Percentiles rank a stretch among this genome's conserved stretches.
phyloP scores from a whole-genome alignment of 1,140 invertebrate species.

The Macrobrachium nipponense region DNA sequence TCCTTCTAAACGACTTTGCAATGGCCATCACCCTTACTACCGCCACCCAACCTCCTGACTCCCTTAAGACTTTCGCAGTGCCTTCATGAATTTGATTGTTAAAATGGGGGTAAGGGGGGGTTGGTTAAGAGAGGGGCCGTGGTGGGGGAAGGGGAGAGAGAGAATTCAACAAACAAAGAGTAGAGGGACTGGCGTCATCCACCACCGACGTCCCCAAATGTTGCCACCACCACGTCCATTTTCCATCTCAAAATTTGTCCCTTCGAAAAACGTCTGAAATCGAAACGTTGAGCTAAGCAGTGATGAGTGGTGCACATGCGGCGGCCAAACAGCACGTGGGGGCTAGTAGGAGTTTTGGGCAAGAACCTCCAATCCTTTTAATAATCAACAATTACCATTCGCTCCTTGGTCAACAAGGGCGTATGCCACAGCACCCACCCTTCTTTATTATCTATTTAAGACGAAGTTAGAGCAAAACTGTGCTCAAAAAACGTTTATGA shows the following conservation, averaged over 20 bases:
- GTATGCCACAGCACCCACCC: conserved; percentile 46
- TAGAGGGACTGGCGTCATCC: neutral
- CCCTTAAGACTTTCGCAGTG: neutral
- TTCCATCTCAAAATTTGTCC: conserved; percentile 9
- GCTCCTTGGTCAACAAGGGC: conserved; percentile 38
- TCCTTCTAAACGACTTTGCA: too few species aligned
- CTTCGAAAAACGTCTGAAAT: conserved; percentile 23
- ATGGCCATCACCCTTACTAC: neutral
- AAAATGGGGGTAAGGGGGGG: conserved; percentile 8
- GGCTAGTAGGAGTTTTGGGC: conserved; percentile 49
- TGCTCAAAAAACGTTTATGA: conserved; percentile 43
- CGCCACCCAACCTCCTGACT: neutral
- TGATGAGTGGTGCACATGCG: conserved; percentile 26
- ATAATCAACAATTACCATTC: conserved; percentile 60
- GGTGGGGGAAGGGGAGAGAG: conserved; percentile 6
- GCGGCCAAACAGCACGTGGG: conserved; percentile 47
- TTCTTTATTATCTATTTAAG: conserved; percentile 45
- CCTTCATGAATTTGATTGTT: too few species aligned
- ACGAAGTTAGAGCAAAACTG: conserved; percentile 24
- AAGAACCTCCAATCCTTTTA: conserved; percentile 54
- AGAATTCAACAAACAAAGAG: conserved; percentile 39
- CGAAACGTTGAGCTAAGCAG: conserved; percentile 44
- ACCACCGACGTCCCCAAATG: conserved; percentile 14
- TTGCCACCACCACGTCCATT: conserved; percentile 19
- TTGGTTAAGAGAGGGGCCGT: neutral